Percentiles rank a stretch among this genome's conserved stretches.
Conservation (phyloP, 2,113 vertebrate genomes). For the Onychostoma macrolepis region DNA sequence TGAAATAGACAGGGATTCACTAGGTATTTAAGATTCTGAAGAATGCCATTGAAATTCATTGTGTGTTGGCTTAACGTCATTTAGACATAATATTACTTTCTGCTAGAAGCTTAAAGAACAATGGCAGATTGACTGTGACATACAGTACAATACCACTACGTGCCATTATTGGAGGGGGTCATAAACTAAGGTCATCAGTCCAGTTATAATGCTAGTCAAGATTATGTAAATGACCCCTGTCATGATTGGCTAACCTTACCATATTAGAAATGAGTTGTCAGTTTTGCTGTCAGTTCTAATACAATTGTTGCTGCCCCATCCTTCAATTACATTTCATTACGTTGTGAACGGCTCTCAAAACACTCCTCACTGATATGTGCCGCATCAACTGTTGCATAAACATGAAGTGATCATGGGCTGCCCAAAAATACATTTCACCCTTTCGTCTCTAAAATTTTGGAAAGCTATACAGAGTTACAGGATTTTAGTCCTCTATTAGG, state of each 20-base stretch:
- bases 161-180: not conserved
- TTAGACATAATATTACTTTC: conserved; percentile 25
- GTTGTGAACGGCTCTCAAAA: not conserved
- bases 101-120: conserved; percentile 2
- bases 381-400: not conserved
- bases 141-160: not conserved
- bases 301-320: not conserved
- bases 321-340: not conserved
- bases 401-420: not conserved
- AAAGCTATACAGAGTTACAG: not conserved
- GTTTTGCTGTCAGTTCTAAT: not conserved
- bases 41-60: conserved; percentile 11
- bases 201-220: not conserved
- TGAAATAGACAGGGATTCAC: not conserved
- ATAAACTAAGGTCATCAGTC: not conserved
- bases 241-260: not conserved
- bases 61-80: not conserved
- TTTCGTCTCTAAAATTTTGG: not conserved
- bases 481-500: not conserved
- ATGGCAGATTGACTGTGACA: not conserved
- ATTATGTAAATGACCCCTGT: not conserved
- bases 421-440: not conserved
- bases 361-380: not conserved
- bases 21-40: not conserved
- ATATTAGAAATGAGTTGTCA: not conserved